Evolutionary conservation across 2,888 invertebrate species (phyloP).

Genomic region (Aelia acuminata): DNA sequence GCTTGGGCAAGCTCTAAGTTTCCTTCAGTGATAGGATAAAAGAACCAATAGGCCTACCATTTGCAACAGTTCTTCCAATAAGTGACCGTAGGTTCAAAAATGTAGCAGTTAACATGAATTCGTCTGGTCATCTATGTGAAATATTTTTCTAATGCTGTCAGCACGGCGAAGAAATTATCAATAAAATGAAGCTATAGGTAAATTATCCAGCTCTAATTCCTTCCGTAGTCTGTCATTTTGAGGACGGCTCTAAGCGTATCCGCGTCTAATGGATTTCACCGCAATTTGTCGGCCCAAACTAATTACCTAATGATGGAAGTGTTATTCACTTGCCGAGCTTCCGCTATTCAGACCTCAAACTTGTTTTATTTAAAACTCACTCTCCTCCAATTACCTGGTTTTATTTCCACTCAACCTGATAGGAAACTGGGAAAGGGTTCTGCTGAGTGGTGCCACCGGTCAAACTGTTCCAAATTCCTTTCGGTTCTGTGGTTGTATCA

Average conservation of each 20-base stretch:
- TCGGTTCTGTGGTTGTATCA: not conserved
- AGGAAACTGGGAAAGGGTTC: not conserved
- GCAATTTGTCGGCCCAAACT: not conserved
- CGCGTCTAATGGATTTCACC: not conserved
- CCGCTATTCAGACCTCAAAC: slow-evolving; percentile 19
- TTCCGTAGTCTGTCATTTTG: not conserved
- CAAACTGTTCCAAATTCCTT: not conserved
- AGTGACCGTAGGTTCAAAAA: too few species aligned
- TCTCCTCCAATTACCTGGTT: slow-evolving; percentile 10
- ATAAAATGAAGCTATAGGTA: not conserved
- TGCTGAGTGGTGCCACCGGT: not conserved
- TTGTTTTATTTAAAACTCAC: slow-evolving; percentile 25
- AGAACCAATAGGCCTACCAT: too few species aligned
- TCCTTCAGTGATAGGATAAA: too few species aligned
- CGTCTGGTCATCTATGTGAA: too few species aligned
- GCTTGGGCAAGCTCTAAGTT: too few species aligned
- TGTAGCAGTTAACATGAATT: too few species aligned
- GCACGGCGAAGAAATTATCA: not conserved
- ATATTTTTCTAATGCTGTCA: not conserved
- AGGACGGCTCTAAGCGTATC: not conserved
- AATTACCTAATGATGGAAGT: not conserved
- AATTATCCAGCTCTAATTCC: not conserved
- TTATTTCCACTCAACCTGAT: not conserved
- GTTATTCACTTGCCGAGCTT: not conserved
- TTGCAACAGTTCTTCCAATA: too few species aligned